Percentiles rank a stretch among this genome's conserved stretches.
Conservation (phyloP, 2,888 invertebrate genomes). For the Torymus tubicola region DNA sequence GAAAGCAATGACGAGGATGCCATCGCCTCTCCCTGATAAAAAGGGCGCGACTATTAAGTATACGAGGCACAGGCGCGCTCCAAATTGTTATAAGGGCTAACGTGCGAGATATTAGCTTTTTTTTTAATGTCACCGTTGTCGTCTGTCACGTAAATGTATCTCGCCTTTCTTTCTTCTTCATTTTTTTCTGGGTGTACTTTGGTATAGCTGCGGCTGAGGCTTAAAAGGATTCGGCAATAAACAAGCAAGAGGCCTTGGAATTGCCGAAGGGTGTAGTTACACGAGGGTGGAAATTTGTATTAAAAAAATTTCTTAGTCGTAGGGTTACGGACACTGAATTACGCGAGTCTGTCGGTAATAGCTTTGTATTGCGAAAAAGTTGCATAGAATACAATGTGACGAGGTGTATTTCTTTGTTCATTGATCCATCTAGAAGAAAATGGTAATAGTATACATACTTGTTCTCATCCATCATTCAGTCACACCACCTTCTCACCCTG, state of each 20-base stretch:
- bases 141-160: constrained; percentile 55
- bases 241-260: constrained; percentile 70
- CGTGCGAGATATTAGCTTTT: constrained; percentile 62
- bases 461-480: too few species aligned
- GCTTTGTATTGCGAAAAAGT: too few species aligned
- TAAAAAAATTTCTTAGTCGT: constrained; percentile 46
- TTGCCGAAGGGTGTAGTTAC: constrained; percentile 64
- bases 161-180: constrained; percentile 24
- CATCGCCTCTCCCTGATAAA: constrained; percentile 38
- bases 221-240: constrained; percentile 76
- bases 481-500: too few species aligned
- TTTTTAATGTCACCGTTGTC: constrained; percentile 64
- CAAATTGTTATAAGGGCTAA: constrained; percentile 21
- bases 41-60: constrained; percentile 46
- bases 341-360: too few species aligned
- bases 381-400: too few species aligned
- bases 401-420: too few species aligned
- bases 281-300: constrained; percentile 65
- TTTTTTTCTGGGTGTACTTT: constrained; percentile 6
- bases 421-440: too few species aligned
- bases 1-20: constrained; percentile 5
- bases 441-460: too few species aligned
- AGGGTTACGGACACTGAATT: too few species aligned
- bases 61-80: not conserved
- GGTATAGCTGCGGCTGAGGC: constrained; percentile 60